Evolutionary conservation across 2,888 invertebrate species (phyloP).

Genomic region (Ormia ochracea): DNA sequence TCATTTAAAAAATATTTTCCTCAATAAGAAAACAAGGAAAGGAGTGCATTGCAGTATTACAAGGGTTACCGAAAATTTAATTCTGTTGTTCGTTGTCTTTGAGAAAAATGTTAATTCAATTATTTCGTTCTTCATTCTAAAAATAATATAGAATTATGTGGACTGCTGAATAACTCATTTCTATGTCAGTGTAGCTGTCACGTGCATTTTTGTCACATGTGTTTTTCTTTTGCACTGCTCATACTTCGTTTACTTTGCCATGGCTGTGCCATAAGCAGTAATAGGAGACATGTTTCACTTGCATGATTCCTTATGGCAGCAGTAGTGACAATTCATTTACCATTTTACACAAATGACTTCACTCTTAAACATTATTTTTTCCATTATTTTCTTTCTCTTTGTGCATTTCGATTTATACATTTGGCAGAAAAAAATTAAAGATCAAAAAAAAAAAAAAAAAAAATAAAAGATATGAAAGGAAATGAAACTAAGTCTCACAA

Average conservation of each 20-base stretch:
- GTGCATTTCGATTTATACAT: conserved; percentile 21
- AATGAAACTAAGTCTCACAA: conserved; percentile 20
- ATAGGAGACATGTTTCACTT: conserved; percentile 40
- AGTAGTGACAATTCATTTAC: conserved; percentile 54
- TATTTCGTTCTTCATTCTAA: no score
- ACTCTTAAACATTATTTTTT: conserved; percentile 21
- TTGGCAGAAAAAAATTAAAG: conserved; percentile 21
- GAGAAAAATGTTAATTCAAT: no score
- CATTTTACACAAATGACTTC: conserved; percentile 54
- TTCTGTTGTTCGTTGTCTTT: no score
- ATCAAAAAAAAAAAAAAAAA: neutral
- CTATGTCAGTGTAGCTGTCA: conserved; percentile 27
- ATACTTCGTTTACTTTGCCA: neutral
- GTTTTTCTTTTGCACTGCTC: neutral
- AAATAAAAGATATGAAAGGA: neutral
- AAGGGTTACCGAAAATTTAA: no score
- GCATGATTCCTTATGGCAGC: conserved; percentile 50
- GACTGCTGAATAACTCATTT: neutral
- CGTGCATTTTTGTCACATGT: conserved; percentile 26
- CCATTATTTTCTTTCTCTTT: neutral
- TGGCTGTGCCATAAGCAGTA: neutral
- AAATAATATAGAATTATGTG: no score
- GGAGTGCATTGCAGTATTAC: no score
- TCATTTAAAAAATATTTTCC: no score
- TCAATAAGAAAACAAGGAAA: no score